Evolutionary conservation across 2,888 invertebrate species (phyloP), one percentile per base, ranked within the genome.

Genomic region (Hermodice carunculata): DNA sequence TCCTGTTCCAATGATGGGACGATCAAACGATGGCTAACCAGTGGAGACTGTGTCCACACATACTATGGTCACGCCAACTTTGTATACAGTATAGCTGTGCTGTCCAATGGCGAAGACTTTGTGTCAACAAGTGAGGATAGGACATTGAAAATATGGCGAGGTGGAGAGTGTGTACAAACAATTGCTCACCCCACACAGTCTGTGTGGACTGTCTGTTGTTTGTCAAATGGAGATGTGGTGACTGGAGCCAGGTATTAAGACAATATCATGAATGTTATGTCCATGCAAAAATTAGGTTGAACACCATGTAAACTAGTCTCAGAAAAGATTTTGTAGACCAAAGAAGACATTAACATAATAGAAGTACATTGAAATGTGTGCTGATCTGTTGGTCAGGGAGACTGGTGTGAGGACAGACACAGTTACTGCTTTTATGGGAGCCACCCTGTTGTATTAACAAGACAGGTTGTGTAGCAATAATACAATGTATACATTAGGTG

Each of bases 1-100:
- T 96, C 96, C 51, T 94, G 94, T 81, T 91, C 95, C 29, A 99
- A 99, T 86, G 98, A 99, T 88, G 93, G 94, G 0, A 90, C 92
- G 0, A 90, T 98, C 48, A 90, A 92, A 73, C 89, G 92, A 58
- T 99, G 98, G 98, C 87, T 87, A 59, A 90, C 91, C 3, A 90
- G 89, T 53, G 95, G 95, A 28, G 91, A 92, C 75, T 93, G 93
- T 64, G 59, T 80, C 4, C 74, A 73, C 34, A 76, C 78, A 3
- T 91, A 91, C 77, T 91, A 91, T 83, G 95, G 95, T 0, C 96
- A 96, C 85, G 90, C 91, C 43, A 95, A 94, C 88, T 97, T 93
- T 85, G 93, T 97, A 75, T 97, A 96, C 85, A 85, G 86, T 67
- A 73, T 89, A 31, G 78, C 86, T 14, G 70, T 86, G 1, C 71